Conservation (phyloP, 64 coral and sea anemone genomes). For the Stichodactyla mertensii region DNA sequence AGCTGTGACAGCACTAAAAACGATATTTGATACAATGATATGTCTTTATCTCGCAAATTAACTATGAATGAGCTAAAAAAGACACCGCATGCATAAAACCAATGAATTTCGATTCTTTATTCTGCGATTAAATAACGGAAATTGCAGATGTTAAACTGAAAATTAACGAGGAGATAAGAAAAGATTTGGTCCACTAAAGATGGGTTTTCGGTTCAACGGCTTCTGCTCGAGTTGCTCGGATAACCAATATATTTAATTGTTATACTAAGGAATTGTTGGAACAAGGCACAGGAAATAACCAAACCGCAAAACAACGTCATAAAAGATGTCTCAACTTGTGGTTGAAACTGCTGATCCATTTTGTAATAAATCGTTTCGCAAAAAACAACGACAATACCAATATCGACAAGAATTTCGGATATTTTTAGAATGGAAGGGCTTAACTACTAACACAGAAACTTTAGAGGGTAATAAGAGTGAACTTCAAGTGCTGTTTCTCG, state of each 20-base stretch:
- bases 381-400: neutral
- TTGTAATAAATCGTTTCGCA: neutral
- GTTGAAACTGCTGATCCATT: neutral
- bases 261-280: neutral
- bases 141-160: neutral
- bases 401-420: neutral
- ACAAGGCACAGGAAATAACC: neutral
- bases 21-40: too few relatives aligned
- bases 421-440: neutral
- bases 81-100: neutral
- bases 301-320: neutral
- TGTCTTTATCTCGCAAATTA: neutral
- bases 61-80: neutral
- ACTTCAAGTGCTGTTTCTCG: neutral
- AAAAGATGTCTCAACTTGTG: neutral
- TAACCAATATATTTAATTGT: neutral
- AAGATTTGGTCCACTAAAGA: neutral
- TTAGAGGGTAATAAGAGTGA: neutral
- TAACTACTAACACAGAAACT: neutral
- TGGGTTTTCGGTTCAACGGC: neutral
- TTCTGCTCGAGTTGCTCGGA: neutral
- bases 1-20: too few relatives aligned
- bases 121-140: neutral
- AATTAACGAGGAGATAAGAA: neutral
- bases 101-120: neutral